Percentiles rank a stretch among this genome's conserved stretches.
These are phyloP conservation scores for Aromia moschata DNA, from an alignment of 2,888 invertebrate species.

Conservation along the genomic window DNA sequence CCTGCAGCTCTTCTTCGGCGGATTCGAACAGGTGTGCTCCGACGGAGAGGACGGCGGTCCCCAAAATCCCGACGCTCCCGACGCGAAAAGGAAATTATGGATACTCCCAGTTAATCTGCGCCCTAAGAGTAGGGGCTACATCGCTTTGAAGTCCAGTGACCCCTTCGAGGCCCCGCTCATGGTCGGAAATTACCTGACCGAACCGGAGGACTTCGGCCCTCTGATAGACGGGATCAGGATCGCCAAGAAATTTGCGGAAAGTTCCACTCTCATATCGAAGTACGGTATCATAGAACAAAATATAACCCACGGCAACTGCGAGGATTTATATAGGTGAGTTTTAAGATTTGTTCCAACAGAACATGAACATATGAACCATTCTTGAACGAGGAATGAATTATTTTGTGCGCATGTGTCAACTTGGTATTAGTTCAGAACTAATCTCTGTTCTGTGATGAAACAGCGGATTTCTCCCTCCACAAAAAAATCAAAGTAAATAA, in stretches of 20 bases:
- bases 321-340: constrained; percentile 66
- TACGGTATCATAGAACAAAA: constrained; percentile 66
- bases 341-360: no score
- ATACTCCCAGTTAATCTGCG: constrained; percentile 71
- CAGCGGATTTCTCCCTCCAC: no score
- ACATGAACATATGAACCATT: no score
- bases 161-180: constrained; percentile 76
- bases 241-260: constrained; percentile 68
- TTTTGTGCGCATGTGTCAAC: no score
- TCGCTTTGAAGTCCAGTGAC: constrained; percentile 71
- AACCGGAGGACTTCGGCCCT: constrained; percentile 70
- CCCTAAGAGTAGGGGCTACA: constrained; percentile 71
- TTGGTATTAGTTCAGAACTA: no score
- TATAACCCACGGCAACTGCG: constrained; percentile 76
- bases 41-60: constrained; percentile 62
- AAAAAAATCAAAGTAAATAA: no score
- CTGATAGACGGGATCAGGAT: constrained; percentile 70
- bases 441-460: no score
- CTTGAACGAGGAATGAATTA: no score
- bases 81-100: constrained; percentile 43
- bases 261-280: constrained; percentile 66
- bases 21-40: constrained; percentile 65
- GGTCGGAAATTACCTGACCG: constrained; percentile 77
- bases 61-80: constrained; percentile 51
- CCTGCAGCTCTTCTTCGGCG: constrained; percentile 72